Evolutionary conservation across 2,797 vertebrate genomes (phyloP), one percentile per base, ranked within the genome.

Genomic region (Tarsius wallacei): DNA sequence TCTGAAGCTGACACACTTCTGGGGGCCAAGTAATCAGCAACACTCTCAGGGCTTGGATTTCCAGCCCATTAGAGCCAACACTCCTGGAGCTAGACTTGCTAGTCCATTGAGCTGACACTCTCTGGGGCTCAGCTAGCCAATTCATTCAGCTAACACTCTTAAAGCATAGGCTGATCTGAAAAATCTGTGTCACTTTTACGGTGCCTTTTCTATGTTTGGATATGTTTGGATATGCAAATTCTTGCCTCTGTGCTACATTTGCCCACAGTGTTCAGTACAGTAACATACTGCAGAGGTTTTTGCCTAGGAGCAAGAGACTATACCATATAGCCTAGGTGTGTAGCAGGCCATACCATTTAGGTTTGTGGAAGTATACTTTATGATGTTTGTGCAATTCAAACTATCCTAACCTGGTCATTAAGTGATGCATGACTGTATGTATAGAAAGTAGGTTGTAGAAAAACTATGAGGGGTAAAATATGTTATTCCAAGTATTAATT

Each of bases 401-500:
- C 53, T 80, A 2, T 0, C 53, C 53, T 80, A 24, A 78, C 53
- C n/a, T 21, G 7, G 2, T 80, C 24, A 12, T 33, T 57, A 80
- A 33, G 53, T 0, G 53, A 78, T 24, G 1, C 53, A 16, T 78
- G 21, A 78, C 76, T 36, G 4, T 59, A 42, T 86, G 8, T 53
- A 0, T 77, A 83, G 47, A 86, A 96, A 93, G 68, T 84, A 74
- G 49, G 13, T 80, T 91, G 49, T 73, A 91, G 47, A 90, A 96
- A 93, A 42, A 80, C 51, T 78, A 80, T 70, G 19, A 94, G 26
- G 9, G 94, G 3, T 59, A 88, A 95, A 96, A 90, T 47, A 7
- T 78, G 33, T 77, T 94, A 59, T 93, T 95, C 6, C 22, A 70
- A 73, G 21, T 80, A 93, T 90, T 87, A 94, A 78, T 90, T 96